Conservation (phyloP, 2,113 vertebrate species). For the Oryzias melastigma region DNA sequence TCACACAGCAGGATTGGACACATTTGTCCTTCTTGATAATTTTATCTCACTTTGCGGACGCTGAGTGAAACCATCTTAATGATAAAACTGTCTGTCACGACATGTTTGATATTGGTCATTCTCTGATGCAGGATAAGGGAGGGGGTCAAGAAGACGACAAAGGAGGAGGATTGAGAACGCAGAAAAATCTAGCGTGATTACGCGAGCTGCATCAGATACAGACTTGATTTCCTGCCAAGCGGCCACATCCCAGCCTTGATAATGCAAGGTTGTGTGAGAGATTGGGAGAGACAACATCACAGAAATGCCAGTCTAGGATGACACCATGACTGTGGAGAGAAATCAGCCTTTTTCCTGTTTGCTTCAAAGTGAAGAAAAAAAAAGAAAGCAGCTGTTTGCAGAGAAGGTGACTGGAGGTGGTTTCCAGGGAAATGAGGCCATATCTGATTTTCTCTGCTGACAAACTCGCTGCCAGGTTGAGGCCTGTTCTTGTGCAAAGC, state of each 20-base stretch:
- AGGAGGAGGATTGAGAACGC: constrained; percentile 16
- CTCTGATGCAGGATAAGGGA: constrained; percentile 35
- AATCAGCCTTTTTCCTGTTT: constrained; percentile 9
- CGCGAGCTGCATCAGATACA: constrained; percentile 58
- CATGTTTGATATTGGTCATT: constrained; percentile 27
- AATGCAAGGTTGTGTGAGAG: constrained; percentile 51
- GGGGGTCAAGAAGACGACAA: not conserved
- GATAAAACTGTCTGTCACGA: constrained; percentile 63
- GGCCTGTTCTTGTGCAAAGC: constrained; percentile 61
- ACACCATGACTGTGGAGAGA: constrained; percentile 8
- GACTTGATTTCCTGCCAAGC: constrained; percentile 52
- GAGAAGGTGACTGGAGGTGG: constrained; percentile 35
- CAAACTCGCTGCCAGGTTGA: constrained; percentile 67
- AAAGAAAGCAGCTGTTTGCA: not conserved
- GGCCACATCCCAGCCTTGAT: constrained; percentile 31
- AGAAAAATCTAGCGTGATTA: constrained; percentile 52
- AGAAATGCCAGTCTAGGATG: constrained; percentile 38
- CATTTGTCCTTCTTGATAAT: constrained; percentile 42
- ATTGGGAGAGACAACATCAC: constrained; percentile 39
- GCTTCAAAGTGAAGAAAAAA: constrained; percentile 22
- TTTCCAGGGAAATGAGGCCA: constrained; percentile 63
- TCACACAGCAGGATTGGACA: constrained; percentile 39
- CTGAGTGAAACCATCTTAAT: constrained; percentile 56
- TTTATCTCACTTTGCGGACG: constrained; percentile 48
- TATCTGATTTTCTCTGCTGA: constrained; percentile 67